phyloP scores from a whole-genome alignment of 2,888 invertebrate genomes.

The Andrena minutula region DNA sequence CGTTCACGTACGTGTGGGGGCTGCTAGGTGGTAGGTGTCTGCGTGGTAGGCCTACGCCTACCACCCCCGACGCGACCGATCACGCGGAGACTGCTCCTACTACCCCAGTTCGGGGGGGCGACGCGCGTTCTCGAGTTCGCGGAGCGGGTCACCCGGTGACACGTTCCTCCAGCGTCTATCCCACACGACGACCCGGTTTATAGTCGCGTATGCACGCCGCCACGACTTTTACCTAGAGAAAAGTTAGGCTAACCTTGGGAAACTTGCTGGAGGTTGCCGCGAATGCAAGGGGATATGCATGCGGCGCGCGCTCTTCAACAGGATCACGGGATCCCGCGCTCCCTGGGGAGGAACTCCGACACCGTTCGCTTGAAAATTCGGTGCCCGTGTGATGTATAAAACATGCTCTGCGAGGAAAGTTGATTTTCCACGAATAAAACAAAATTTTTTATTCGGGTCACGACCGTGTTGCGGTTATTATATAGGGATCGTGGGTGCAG shows the following conservation, averaged over 20 bases:
- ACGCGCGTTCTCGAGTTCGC: slow-evolving; percentile 77
- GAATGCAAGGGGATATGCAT: background rate
- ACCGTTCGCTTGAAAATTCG: background rate
- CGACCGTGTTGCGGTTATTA: too few relatives aligned
- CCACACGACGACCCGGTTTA: slow-evolving; percentile 42
- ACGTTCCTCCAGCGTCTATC: slow-evolving; percentile 60
- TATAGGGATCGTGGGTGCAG: too few relatives aligned
- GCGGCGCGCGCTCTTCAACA: background rate
- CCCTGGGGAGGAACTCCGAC: background rate
- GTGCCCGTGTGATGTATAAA: slow-evolving; percentile 1
- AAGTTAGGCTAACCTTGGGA: slow-evolving; percentile 61
- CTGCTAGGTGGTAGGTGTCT: slow-evolving; percentile 35
- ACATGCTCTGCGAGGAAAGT: background rate
- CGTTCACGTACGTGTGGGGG: slow-evolving; percentile 4
- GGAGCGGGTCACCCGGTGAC: slow-evolving; percentile 82
- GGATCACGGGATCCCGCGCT: slow-evolving; percentile 24
- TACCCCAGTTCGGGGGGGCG: slow-evolving; percentile 78
- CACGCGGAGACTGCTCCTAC: slow-evolving; percentile 74
- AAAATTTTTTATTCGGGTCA: too few relatives aligned
- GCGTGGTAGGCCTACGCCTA: slow-evolving; percentile 68
- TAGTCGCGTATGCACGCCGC: slow-evolving; percentile 25
- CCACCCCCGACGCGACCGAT: slow-evolving; percentile 56
- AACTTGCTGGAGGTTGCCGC: slow-evolving; percentile 35
- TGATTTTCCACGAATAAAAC: too few relatives aligned
- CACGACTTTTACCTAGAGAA: slow-evolving; percentile 49